Evolutionary conservation across 2,113 vertebrate species (phyloP), one percentile per base, ranked within the genome.

Genomic region (Rhineura floridana): DNA sequence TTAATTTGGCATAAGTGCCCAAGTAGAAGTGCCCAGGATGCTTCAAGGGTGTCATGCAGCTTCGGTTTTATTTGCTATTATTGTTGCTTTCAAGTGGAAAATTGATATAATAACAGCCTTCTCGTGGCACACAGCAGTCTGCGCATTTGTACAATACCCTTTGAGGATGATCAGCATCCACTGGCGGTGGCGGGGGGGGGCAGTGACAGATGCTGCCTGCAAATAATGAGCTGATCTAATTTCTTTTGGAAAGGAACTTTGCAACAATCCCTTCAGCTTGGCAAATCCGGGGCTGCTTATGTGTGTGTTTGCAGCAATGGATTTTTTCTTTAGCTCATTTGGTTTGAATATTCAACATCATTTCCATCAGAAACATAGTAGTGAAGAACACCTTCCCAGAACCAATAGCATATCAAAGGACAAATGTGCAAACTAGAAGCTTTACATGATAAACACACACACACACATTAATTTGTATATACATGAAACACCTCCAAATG

Each of bases 11-110:
- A 75, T 67, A 83, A 87, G 55, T n/a, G 84, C 81, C 84, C 89
- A 84, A 19, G 5, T 28, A 48, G 67, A 87, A 94, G 82, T 81
- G 89, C 91, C 90, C 92, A 69, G 93, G 92, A 95, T 92, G 90
- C 87, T 87, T 70, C 1, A 72, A 83, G 80, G 81, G 82, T 93
- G 89, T 86, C 93, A 91, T 81, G 91, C 92, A 89, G 89, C 88
- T 92, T 82, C 6, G 1, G 83, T 90, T 94, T 95, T 94, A 90
- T 94, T 95, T 95, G 91, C 93, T 94, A 92, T 95, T 95, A 95
- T 94, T 95, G 93, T 93, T 90, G 91, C 93, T 95, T 94, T 95
- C 93, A 96, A 94, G 94, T 95, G 93, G 93, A 95, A 95, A 96
- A 96, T 94, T 93, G 91, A 89, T 95, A 83, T 94, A 94, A 95